Percentiles rank a stretch among this genome's conserved stretches.
These are phyloP conservation scores for Myrmecobius fasciatus DNA, from an alignment of 2,113 vertebrate genomes.

Conservation along the genomic window DNA sequence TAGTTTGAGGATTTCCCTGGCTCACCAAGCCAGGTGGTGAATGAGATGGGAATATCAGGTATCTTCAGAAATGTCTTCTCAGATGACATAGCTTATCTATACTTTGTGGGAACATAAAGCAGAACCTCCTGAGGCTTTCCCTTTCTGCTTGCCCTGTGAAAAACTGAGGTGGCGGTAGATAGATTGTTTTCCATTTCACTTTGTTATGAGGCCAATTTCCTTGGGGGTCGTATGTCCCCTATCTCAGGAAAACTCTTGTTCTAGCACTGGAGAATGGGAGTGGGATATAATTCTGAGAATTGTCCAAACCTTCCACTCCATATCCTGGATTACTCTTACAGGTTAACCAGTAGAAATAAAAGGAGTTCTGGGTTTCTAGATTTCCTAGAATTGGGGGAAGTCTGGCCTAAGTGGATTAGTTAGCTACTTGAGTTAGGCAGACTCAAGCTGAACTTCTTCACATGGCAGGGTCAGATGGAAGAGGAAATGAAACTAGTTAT, in stretches of 20 bases:
- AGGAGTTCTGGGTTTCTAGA: not conserved
- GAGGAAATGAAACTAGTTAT: not conserved
- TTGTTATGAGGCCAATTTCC: conserved; percentile 64
- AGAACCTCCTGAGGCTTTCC: not conserved
- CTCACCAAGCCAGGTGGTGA: not conserved
- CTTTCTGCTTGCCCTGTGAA: not conserved
- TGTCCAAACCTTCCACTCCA: conserved; percentile 39
- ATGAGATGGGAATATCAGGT: not conserved
- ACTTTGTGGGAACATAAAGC: not conserved
- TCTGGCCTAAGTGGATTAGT: not conserved
- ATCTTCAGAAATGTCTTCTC: not conserved
- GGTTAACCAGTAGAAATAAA: conserved; percentile 24
- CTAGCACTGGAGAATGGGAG: not conserved
- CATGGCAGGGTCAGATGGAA: not conserved
- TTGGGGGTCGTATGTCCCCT: not conserved
- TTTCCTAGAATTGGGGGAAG: not conserved
- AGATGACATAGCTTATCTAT: not conserved
- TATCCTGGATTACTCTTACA: conserved; percentile 4
- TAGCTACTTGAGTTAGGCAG: not conserved
- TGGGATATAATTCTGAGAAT: not conserved
- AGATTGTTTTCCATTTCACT: conserved; percentile 54
- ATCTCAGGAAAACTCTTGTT: conserved; percentile 2
- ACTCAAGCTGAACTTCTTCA: not conserved
- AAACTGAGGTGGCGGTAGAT: conserved; percentile 30
- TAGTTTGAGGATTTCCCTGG: not conserved